Percentiles rank a stretch among this genome's conserved stretches.
These are phyloP conservation scores for Pimephales promelas DNA, from an alignment of 2,113 vertebrate genomes.

Conservation along the genomic window DNA sequence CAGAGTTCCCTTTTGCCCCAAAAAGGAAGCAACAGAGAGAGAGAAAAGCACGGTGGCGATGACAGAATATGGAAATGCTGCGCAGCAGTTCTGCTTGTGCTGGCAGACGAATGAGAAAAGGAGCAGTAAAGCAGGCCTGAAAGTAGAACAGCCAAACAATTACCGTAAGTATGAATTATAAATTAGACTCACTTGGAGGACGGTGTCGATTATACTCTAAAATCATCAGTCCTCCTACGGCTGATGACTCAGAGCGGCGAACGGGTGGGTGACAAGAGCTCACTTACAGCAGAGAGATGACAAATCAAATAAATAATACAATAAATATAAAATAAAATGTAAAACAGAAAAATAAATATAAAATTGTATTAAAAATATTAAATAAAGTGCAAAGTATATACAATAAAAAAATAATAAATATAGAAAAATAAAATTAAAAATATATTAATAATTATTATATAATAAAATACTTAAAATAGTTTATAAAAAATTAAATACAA, in stretches of 20 bases:
- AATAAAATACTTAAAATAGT: too few relatives aligned
- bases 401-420: too few relatives aligned
- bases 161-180: constrained; percentile 1
- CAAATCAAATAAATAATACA: background rate
- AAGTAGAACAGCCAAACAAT: constrained; percentile 9
- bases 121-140: background rate
- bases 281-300: background rate
- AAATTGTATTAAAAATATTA: too few relatives aligned
- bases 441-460: too few relatives aligned
- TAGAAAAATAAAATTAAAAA: too few relatives aligned
- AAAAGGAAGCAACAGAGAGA: background rate
- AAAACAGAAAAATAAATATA: background rate
- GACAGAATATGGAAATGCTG: background rate
- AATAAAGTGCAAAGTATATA: too few relatives aligned
- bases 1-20: constrained; percentile 8
- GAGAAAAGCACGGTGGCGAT: background rate
- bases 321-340: background rate
- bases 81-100: background rate
- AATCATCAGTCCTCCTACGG: background rate
- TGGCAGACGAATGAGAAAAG: background rate
- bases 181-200: constrained; percentile 1
- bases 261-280: background rate
- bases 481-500: too few relatives aligned
- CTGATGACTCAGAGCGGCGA: background rate
- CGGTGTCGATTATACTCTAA: background rate